Evolutionary conservation across 2,113 vertebrate genomes (phyloP), one percentile per base, ranked within the genome.

Genomic region (Forbesichthys papilliferus): DNA sequence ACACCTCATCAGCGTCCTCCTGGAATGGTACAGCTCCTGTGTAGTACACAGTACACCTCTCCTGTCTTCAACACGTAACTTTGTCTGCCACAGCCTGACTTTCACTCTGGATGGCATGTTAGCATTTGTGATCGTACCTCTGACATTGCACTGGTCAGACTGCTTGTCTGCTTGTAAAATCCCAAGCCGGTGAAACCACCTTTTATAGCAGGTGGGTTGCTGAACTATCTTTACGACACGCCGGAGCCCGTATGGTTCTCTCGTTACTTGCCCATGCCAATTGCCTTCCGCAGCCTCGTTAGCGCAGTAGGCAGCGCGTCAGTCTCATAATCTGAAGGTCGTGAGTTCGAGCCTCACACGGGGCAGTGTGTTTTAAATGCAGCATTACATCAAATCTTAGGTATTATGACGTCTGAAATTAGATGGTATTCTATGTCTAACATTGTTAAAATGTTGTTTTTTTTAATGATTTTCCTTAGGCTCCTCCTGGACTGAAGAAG

Each of bases 401-500:
- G 27, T 27, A 27, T 27, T 27, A 27, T 27, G 27, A 27, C 2
- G 27, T 27, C 27, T 27, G 27, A 27, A 27, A 3, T 27, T 27
- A 27, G 27, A 27, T 3, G 27, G 27, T 27, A 3, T n/a, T 18
- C 18, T 57, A 7, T 6, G 10, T 57, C 4, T 57, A 16, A 14
- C 2, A 3, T 56, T 56, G 11, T 56, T n/a, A 58, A 33, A 6
- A 57, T 57, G 11, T 20, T 11, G 33, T 16, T 9, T 5, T 20
- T 20, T 57, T 20, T 20, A 20, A 18, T 11, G 20, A 11, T 11
- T 57, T 57, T 57, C 66, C 60, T 10, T 73, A 99, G 98, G 94
- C 96, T 78, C 97, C 98, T 73, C 97, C 96, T 34, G 98, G 97
- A 51, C 90, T 99, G 59, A 99, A 99, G 91, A 99, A 97, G 89